Evolutionary conservation across 2,797 vertebrate species (phyloP).

Genomic region (Oreonectes daqikongensis): DNA sequence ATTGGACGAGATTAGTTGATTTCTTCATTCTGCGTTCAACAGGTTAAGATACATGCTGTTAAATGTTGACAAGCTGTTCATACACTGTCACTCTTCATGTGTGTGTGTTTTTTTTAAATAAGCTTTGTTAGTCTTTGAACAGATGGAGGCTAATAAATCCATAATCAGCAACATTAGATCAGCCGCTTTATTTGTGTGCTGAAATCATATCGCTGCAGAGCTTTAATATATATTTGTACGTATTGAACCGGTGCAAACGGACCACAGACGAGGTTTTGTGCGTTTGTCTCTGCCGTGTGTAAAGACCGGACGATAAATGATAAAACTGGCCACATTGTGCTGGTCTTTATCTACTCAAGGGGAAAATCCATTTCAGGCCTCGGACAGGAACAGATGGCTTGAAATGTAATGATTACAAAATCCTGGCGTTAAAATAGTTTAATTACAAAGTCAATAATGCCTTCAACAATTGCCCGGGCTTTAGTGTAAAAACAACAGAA

Average conservation of each 20-base stretch:
- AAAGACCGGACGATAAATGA: slow-evolving; percentile 51
- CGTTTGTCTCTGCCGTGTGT: slow-evolving; percentile 46
- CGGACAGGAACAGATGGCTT: slow-evolving; percentile 92
- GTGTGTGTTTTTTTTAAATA: background rate
- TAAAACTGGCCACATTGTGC: slow-evolving; percentile 48
- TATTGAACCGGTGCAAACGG: slow-evolving; percentile 33
- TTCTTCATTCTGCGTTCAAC: slow-evolving; percentile 67
- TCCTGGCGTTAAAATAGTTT: slow-evolving; percentile 98
- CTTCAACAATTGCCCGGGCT: slow-evolving; percentile 89
- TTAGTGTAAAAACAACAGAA: slow-evolving; percentile 99
- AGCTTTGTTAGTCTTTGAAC: slow-evolving; percentile 56
- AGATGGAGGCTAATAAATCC: slow-evolving; percentile 71
- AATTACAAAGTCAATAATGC: slow-evolving; percentile 99
- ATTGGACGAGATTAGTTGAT: slow-evolving; percentile 66
- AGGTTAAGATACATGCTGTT: slow-evolving; percentile 65
- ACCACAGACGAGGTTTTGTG: slow-evolving; percentile 44
- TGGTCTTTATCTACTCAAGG: slow-evolving; percentile 73
- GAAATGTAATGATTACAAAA: slow-evolving; percentile 97
- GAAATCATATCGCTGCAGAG: slow-evolving; percentile 55
- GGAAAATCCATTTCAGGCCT: slow-evolving; percentile 77
- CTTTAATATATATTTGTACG: slow-evolving; percentile 49
- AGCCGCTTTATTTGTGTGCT: slow-evolving; percentile 46
- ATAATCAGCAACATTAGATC: slow-evolving; percentile 58
- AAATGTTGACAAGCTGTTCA: slow-evolving; percentile 63
- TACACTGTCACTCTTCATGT: slow-evolving; percentile 53